phyloP scores from a whole-genome alignment of 2,888 invertebrate species.

The Scrobipalpa costella region DNA sequence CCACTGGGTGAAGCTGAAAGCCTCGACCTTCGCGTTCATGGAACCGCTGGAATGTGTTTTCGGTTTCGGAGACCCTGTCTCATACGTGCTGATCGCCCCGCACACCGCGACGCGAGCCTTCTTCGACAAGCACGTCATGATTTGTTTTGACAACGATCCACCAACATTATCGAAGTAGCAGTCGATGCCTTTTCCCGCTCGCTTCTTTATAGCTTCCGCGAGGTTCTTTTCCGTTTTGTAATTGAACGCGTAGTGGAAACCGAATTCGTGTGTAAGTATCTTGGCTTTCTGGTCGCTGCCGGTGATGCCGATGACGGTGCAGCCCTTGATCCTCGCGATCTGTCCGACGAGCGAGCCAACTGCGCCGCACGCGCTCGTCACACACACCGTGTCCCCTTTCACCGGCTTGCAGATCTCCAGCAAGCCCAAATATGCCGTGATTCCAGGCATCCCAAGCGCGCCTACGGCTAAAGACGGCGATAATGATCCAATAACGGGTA shows the following conservation, averaged over 20 bases:
- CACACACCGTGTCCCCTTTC: constrained; percentile 83
- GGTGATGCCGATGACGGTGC: constrained; percentile 71
- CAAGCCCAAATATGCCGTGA: constrained; percentile 48
- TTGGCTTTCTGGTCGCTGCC: constrained; percentile 84
- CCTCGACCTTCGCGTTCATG: constrained; percentile 32
- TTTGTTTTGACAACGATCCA: constrained; percentile 77
- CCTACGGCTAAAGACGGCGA: constrained; percentile 80
- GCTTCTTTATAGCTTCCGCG: constrained; percentile 66
- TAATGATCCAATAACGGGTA: constrained; percentile 71
- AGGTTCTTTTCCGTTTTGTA: constrained; percentile 81
- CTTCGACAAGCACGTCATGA: constrained; percentile 80
- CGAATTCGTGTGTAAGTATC: constrained; percentile 80
- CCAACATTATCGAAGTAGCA: constrained; percentile 88
- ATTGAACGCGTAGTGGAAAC: constrained; percentile 84
- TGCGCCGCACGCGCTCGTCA: constrained; percentile 85
- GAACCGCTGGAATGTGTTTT: not conserved
- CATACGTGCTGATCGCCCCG: constrained; percentile 82
- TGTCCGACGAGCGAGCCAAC: constrained; percentile 86
- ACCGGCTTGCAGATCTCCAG: constrained; percentile 83
- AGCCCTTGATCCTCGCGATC: constrained; percentile 77
- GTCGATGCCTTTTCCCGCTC: constrained; percentile 83
- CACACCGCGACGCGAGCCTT: constrained; percentile 82
- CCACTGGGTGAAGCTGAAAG: constrained; percentile 55
- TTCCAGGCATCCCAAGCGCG: constrained; percentile 83
- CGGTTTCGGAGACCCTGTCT: constrained; percentile 24